Conservation (phyloP, 2,888 invertebrate genomes). For the Selenia dentaria region DNA sequence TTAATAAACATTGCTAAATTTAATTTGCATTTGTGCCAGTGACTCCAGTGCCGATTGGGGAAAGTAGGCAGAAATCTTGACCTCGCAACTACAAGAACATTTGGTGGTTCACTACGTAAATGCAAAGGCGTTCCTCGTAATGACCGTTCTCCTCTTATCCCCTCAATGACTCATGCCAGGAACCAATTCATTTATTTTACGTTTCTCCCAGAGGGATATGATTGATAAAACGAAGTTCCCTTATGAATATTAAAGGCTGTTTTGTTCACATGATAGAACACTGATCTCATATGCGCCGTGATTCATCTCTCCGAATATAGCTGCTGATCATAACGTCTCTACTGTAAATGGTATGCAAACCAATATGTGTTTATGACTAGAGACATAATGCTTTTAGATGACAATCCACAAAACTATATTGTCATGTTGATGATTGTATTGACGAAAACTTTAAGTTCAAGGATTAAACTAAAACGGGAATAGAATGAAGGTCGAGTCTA, state of each 20-base stretch:
- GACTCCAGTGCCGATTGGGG: not conserved
- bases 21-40: not conserved
- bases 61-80: too few species aligned
- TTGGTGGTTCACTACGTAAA: constrained; percentile 11
- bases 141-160: constrained; percentile 2
- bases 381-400: constrained; percentile 27
- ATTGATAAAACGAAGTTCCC: constrained; percentile 23
- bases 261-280: constrained; percentile 34
- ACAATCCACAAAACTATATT: not conserved
- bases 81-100: too few species aligned
- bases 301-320: constrained; percentile 60
- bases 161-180: constrained; percentile 17
- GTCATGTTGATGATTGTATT: constrained; percentile 16
- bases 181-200: constrained; percentile 16
- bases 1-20: not conserved
- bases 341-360: constrained; percentile 40
- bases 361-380: constrained; percentile 18
- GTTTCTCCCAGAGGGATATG: constrained; percentile 35
- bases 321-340: constrained; percentile 36
- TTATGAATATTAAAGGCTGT: constrained; percentile 9
- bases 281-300: constrained; percentile 67
- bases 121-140: not conserved
- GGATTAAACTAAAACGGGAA: not conserved
- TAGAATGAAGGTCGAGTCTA: not conserved
- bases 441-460: constrained; percentile 6